Percentiles rank a stretch among this genome's conserved stretches.
Conservation (phyloP, 2,113 vertebrate species). For the Opisthocomus hoazin region DNA sequence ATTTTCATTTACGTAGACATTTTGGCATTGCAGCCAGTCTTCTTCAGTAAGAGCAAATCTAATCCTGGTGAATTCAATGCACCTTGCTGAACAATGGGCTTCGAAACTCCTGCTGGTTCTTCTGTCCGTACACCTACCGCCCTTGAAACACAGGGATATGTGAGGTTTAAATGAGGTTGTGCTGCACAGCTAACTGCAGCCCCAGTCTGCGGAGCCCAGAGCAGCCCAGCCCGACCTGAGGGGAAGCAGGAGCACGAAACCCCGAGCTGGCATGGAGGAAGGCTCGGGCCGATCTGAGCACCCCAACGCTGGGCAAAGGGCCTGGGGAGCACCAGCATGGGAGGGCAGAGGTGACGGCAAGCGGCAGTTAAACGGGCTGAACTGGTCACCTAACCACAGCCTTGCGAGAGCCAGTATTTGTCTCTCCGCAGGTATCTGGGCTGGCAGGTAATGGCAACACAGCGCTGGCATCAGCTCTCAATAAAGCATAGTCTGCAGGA, state of each 20-base stretch:
- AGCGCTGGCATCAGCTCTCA: neutral
- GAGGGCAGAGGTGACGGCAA: neutral
- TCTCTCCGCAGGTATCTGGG: neutral
- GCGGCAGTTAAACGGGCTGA: neutral
- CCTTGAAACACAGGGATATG: accelerated
- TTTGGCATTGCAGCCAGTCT: neutral
- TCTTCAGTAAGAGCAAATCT: neutral
- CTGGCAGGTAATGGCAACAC: neutral
- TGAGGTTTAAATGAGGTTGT: neutral
- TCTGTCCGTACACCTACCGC: accelerated
- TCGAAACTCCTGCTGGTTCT: neutral
- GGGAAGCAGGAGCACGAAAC: neutral
- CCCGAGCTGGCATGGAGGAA: accelerated
- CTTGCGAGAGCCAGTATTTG: neutral
- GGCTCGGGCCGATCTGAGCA: neutral
- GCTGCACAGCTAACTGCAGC: neutral
- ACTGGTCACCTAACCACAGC: neutral
- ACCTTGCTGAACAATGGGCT: neutral
- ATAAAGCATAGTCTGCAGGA: neutral
- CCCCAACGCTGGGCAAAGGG: neutral
- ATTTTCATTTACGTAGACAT: neutral
- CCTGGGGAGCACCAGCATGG: neutral
- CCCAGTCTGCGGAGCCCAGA: neutral
- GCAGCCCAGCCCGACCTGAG: neutral
- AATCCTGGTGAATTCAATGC: neutral